phyloP scores from a whole-genome alignment of 2,888 invertebrate genomes.

The Chymomyza amoena region DNA sequence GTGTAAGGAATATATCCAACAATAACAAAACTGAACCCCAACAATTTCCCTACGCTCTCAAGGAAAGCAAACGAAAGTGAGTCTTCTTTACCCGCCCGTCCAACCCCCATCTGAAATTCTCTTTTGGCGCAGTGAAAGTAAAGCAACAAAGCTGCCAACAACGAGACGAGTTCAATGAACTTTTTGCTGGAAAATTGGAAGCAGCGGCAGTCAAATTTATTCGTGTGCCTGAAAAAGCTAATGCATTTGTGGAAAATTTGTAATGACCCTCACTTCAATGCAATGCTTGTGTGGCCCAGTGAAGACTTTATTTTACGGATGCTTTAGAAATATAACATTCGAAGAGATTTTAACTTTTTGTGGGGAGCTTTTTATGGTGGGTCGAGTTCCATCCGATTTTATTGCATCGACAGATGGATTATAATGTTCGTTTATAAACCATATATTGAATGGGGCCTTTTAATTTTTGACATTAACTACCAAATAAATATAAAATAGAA shows the following conservation, averaged over 20 bases:
- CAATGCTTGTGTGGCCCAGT: background rate
- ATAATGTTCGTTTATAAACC: too few relatives aligned
- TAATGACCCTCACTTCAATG: background rate
- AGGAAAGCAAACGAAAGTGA: slow-evolving; percentile 51
- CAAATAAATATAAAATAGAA: too few relatives aligned
- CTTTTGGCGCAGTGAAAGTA: slow-evolving; percentile 51
- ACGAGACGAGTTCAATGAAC: slow-evolving; percentile 57
- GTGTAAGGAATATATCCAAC: background rate
- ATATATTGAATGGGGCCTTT: too few relatives aligned
- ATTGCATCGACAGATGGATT: too few relatives aligned
- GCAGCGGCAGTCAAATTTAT: slow-evolving; percentile 29
- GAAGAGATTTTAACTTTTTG: too few relatives aligned
- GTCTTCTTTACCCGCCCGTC: slow-evolving; percentile 29
- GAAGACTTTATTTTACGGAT: too few relatives aligned
- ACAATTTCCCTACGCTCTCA: slow-evolving; percentile 32
- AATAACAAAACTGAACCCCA: background rate
- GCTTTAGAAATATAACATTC: too few relatives aligned
- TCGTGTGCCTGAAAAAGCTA: slow-evolving; percentile 15
- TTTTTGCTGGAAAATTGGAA: slow-evolving; percentile 30
- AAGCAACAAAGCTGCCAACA: slow-evolving; percentile 24
- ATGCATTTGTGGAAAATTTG: background rate
- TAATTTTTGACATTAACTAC: too few relatives aligned
- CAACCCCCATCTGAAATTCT: slow-evolving; percentile 18
- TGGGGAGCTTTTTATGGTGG: too few relatives aligned
- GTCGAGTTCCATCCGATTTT: too few relatives aligned